These are phyloP conservation scores for Halocaridina rubra DNA, from an alignment of 2,888 invertebrate species.

Conservation along the genomic window DNA sequence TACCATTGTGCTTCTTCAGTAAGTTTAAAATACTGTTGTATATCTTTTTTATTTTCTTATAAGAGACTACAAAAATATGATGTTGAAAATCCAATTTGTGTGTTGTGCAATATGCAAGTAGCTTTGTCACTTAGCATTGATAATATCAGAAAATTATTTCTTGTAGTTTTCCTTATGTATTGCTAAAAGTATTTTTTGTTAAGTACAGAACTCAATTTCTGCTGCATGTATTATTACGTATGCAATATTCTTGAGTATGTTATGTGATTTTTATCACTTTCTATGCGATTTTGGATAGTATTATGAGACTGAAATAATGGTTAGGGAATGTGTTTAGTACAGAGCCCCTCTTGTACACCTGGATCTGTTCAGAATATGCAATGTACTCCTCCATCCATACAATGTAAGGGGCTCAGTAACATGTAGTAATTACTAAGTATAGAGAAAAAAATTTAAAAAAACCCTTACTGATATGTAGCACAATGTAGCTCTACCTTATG, in stretches of 20 bases:
- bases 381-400: constrained; percentile 46
- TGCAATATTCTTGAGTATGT: constrained; percentile 40
- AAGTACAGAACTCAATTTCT: constrained; percentile 15
- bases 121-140: constrained; percentile 25
- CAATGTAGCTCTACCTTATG: constrained; percentile 41
- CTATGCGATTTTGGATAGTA: constrained; percentile 20
- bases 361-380: constrained; percentile 28
- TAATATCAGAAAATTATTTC: constrained; percentile 40
- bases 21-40: background rate
- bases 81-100: constrained; percentile 18
- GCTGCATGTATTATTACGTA: constrained; percentile 40
- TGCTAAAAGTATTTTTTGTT: constrained; percentile 5
- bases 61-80: constrained; percentile 2
- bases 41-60: background rate
- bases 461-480: constrained; percentile 17
- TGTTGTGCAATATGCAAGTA: constrained; percentile 50
- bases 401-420: constrained; percentile 24
- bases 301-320: constrained; percentile 27
- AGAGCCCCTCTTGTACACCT: constrained; percentile 13
- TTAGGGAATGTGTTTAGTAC: constrained; percentile 32
- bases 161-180: constrained; percentile 33
- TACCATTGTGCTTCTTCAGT: background rate
- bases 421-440: constrained; percentile 16
- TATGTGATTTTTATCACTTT: constrained; percentile 44
- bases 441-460: background rate